phyloP scores from a whole-genome alignment of 2,113 vertebrate species.

The Ciconia maguari region DNA sequence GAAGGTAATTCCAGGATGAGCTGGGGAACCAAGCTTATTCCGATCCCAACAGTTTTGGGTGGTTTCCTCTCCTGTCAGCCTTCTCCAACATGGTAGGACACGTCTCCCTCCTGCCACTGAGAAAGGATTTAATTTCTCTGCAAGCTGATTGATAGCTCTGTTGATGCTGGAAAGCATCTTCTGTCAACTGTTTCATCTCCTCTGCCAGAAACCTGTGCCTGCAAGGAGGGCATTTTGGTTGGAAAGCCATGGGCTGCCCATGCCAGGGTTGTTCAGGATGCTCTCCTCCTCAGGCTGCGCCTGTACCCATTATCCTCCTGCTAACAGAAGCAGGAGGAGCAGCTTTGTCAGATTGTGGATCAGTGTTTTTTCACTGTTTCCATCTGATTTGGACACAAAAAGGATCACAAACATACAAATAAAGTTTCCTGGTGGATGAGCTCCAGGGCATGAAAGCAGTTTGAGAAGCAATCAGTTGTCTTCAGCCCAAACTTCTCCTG shows the following conservation, averaged over 20 bases:
- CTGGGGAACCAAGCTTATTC: background rate
- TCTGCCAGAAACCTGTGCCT: background rate
- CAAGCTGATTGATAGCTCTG: background rate
- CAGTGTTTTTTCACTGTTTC: background rate
- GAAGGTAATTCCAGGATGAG: background rate
- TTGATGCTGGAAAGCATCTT: background rate
- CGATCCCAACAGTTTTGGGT: background rate
- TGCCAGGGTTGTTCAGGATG: accelerated
- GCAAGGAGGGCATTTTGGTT: background rate
- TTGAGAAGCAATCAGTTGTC: background rate
- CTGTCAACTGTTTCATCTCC: background rate
- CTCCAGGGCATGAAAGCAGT: background rate
- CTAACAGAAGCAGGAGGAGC: background rate
- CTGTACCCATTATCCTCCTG: background rate
- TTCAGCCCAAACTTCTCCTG: background rate
- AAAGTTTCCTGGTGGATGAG: background rate
- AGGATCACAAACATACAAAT: background rate
- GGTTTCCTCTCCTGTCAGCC: background rate
- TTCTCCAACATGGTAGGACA: background rate
- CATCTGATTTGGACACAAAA: background rate
- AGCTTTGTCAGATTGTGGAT: background rate
- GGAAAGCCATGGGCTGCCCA: background rate
- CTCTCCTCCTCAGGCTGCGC: background rate
- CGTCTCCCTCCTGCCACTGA: accelerated
- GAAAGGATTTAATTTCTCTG: background rate